Evolutionary conservation across 2,888 invertebrate genomes (phyloP).

Genomic region (Creontiades dilutus): DNA sequence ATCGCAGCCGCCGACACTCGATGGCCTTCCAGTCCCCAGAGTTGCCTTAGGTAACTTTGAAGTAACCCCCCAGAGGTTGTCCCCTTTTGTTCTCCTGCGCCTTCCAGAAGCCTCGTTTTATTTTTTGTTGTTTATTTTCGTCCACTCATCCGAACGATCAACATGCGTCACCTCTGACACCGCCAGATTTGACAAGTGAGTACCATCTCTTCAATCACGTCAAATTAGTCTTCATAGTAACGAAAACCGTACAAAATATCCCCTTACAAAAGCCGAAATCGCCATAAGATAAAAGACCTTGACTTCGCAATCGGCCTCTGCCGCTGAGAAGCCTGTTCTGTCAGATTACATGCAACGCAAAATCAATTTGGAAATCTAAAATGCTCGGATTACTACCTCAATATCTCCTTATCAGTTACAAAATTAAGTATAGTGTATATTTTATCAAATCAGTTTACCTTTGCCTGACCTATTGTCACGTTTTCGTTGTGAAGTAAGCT

Average conservation of each 20-base stretch:
- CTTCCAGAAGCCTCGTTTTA: not conserved
- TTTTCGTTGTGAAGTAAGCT: no score
- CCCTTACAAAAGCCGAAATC: not conserved
- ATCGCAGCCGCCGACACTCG: slow-evolving; percentile 50
- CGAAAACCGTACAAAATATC: not conserved
- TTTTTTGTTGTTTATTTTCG: not conserved
- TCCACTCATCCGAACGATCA: not conserved
- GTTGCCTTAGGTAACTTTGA: slow-evolving; percentile 62
- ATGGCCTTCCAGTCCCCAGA: slow-evolving; percentile 60
- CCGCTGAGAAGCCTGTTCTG: not conserved
- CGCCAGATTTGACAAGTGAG: not conserved
- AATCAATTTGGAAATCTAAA: no score
- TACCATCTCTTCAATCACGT: not conserved
- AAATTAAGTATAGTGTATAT: no score
- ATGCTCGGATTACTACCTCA: no score
- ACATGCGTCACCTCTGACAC: slow-evolving; percentile 50
- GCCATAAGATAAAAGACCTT: slow-evolving; percentile 48
- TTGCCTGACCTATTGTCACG: no score
- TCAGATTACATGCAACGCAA: no score
- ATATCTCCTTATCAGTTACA: no score
- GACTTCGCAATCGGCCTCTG: slow-evolving; percentile 58
- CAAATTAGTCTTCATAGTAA: not conserved
- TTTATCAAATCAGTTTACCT: no score
- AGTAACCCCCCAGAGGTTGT: slow-evolving; percentile 18
- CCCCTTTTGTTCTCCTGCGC: slow-evolving; percentile 1